These are phyloP conservation scores for Lagorchestes hirsutus DNA, from an alignment of 2,797 vertebrate species.

Conservation along the genomic window DNA sequence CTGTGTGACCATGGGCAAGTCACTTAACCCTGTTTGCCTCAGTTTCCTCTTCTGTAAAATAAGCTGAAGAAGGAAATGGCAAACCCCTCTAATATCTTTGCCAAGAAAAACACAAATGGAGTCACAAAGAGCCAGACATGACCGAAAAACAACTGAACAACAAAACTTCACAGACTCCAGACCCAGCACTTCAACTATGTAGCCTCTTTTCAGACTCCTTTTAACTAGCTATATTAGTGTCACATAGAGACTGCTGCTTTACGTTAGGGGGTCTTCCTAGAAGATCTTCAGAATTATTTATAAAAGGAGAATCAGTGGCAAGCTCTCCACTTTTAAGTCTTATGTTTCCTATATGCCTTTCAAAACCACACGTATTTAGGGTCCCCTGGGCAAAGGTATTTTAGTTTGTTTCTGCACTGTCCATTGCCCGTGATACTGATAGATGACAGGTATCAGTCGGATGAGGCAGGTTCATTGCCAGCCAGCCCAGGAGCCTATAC, in stretches of 20 bases:
- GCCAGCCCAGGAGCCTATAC: neutral
- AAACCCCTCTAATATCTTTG: neutral
- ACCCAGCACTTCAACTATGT: neutral
- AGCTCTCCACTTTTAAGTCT: neutral
- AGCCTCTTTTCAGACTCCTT: neutral
- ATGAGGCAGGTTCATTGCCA: neutral
- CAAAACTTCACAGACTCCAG: neutral
- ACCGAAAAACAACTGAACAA: neutral
- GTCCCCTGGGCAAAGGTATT: neutral
- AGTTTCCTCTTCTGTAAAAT: neutral
- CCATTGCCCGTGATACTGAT: neutral
- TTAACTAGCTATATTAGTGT: constrained; percentile 30
- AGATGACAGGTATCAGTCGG: neutral
- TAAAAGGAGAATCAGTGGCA: neutral
- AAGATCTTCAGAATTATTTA: constrained; percentile 18
- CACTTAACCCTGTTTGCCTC: neutral
- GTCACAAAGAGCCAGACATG: neutral
- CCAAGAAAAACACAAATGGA: neutral
- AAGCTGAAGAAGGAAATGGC: neutral
- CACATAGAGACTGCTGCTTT: constrained; percentile 3
- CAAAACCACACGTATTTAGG: neutral
- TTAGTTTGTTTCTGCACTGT: neutral
- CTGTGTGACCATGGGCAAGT: neutral
- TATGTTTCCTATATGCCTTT: constrained; percentile 18
- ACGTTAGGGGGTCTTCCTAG: constrained; percentile 30